phyloP scores from a whole-genome alignment of 2,113 vertebrate species.

The Anas platyrhynchos region DNA sequence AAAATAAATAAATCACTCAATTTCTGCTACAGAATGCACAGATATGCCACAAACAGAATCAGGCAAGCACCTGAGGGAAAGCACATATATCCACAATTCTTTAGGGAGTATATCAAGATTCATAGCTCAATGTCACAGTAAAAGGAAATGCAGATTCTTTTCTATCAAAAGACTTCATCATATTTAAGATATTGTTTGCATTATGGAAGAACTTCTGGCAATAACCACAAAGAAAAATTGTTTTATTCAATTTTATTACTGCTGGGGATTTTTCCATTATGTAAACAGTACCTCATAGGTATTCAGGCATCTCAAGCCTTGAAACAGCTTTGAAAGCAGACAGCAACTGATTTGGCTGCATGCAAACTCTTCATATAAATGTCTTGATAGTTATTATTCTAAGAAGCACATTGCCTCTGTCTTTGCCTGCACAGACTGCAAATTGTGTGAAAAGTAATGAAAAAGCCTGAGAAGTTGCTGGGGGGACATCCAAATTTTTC shows the following conservation, averaged over 20 bases:
- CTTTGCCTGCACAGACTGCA: neutral
- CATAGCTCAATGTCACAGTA: neutral
- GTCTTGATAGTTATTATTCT: slow-evolving; percentile 37
- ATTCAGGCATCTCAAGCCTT: slow-evolving; percentile 27
- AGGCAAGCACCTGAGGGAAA: neutral
- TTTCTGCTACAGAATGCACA: neutral
- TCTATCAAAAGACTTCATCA: neutral
- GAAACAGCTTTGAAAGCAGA: slow-evolving; percentile 31
- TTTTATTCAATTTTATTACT: slow-evolving; percentile 38
- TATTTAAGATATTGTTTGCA: neutral
- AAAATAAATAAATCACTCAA: neutral
- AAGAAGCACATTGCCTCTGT: neutral
- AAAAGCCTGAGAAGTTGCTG: neutral
- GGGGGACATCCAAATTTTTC: neutral
- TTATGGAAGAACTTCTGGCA: slow-evolving; percentile 15
- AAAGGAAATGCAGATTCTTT: slow-evolving; percentile 13
- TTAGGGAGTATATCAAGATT: neutral
- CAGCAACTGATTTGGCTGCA: slow-evolving; percentile 6
- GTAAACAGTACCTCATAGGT: slow-evolving; percentile 9
- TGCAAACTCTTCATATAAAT: neutral
- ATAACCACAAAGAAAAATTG: neutral
- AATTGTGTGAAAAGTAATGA: neutral
- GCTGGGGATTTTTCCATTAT: neutral
- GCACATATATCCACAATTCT: neutral
- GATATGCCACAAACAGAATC: neutral